Evolutionary conservation across 2,888 invertebrate genomes (phyloP), one percentile per base, ranked within the genome.

Genomic region (Cephus rjabovi): DNA sequence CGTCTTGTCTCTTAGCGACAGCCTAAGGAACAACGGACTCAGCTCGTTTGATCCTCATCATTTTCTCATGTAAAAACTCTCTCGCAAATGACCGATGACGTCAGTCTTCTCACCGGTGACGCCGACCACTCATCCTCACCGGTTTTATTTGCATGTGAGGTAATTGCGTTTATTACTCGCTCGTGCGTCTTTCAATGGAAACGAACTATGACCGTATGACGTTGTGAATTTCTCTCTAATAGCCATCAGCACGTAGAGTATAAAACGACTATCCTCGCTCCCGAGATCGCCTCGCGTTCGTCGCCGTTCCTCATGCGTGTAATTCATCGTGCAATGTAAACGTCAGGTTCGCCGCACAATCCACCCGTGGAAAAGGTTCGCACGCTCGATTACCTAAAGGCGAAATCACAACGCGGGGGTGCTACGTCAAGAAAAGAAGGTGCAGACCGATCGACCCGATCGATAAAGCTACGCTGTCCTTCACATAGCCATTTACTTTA

Each of bases 71-170:
- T 56, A 56, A 56, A 56, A 56, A 56, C 23, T 56, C 40, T 23
- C 56, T 23, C 9, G 23, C 15, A 56, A 56, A 56, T 23, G 56
- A 56, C 56, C 9, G 56, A 56, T 87, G 85, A 87, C 86, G 85
- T 87, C 85, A 87, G 71, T 33, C 82, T 79, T 79, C 71, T 79
- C 75, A 83, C 81, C 81, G 86, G 83, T 84, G 83, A 56, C 15
- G 56, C 23, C 31, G 71, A 85, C 82, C 80, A 83, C 83, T 84
- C 83, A 80, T 86, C 82, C 82, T 83, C 79, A 70, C 76, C 77
- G 70, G 78, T 81, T 82, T 85, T 83, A 87, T 88, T 88, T 85
- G 87, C 87, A 86, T 87, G 83, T 82, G 81, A 83, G 86, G 85
- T 88, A 88, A 87, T 87, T 86, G 86, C 82, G 83, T 83, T 82